These are phyloP conservation scores for Pyralis farinalis DNA, from an alignment of 2,888 invertebrate species.

Conservation along the genomic window DNA sequence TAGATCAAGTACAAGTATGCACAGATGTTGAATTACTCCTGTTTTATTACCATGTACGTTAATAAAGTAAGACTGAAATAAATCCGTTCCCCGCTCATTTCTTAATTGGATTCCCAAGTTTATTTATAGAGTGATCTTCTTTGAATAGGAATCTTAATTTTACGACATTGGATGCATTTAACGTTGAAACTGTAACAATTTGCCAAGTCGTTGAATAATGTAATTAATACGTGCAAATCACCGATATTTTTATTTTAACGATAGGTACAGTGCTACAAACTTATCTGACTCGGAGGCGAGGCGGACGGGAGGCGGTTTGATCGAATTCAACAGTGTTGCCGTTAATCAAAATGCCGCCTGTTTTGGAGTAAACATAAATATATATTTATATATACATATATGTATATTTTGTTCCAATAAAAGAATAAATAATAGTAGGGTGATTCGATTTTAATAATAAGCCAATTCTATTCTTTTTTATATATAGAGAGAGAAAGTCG, in stretches of 20 bases:
- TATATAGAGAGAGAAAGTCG: no score
- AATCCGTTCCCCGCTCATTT: constrained; percentile 67
- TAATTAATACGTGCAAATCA: constrained; percentile 12
- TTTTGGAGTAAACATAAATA: no score
- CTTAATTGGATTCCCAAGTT: constrained; percentile 76
- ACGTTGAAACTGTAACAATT: constrained; percentile 27
- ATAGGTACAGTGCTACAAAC: no score
- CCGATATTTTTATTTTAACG: background rate
- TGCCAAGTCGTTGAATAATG: constrained; percentile 15
- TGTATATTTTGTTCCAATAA: no score
- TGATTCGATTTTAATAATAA: no score
- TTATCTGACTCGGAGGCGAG: no score
- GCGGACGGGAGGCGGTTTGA: no score
- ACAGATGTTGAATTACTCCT: constrained; percentile 41
- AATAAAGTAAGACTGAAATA: constrained; percentile 60
- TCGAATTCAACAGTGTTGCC: no score
- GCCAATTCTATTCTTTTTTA: no score
- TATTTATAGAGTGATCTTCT: constrained; percentile 68
- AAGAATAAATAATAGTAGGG: no score
- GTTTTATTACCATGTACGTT: constrained; percentile 59
- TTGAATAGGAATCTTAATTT: constrained; percentile 57
- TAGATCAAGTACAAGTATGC: constrained; percentile 14
- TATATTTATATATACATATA: no score
- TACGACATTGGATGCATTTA: constrained; percentile 59
- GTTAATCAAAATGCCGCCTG: no score